Evolutionary conservation across 1,140 invertebrate genomes (phyloP), one percentile per base, ranked within the genome.

Genomic region (Chrysomallon squamiferum): DNA sequence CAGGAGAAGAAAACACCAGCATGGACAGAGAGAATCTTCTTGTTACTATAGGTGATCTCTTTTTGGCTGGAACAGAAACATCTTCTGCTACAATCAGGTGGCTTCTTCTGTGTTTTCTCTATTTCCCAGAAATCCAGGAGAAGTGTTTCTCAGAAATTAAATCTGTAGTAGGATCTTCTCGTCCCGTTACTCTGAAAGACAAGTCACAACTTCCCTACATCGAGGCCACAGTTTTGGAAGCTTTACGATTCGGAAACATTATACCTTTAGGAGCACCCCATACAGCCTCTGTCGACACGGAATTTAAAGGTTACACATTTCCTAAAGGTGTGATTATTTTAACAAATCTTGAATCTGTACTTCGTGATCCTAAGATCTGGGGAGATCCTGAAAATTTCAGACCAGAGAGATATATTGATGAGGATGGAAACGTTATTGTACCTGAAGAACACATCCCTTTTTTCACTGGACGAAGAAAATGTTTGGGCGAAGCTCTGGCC

Each of bases 61-160:
- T 94, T 77, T 93, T 95, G 0, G 95, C 95, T 33, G 94, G 94
- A 0, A 88, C 93, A n/a, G 95, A 97, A 78, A 97, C 95, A 0
- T 93, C 93, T 0, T 84, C 94, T 32, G 90, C 92, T 0, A 93
- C 93, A 0, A 79, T 97, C 13, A 88, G 91, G 25, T 97, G 95
- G 95, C 92, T 93, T 71, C 84, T 96, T 22, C 84, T 97, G 7
- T 92, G 91, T 70, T 90, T 96, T 88, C 91, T 93, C 0, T 81
- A 88, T n/a, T 82, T 93, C 85, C 91, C 90, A 18, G 85, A 90
- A 3, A 88, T 92, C 0, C 93, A 95, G 80, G 87, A 86, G 29
- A 90, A 89, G 15, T 92, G 96, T 0, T 93, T 94, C 84, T 90
- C 93, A 61, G 95, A 97, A 83, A 86, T 98, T 20, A 94, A 96